A percentile compares a stretch with the other conserved stretches of the same genome.
Evolutionary conservation across 2,888 invertebrate genomes (phyloP).

Genomic region (Pheosia tremula): DNA sequence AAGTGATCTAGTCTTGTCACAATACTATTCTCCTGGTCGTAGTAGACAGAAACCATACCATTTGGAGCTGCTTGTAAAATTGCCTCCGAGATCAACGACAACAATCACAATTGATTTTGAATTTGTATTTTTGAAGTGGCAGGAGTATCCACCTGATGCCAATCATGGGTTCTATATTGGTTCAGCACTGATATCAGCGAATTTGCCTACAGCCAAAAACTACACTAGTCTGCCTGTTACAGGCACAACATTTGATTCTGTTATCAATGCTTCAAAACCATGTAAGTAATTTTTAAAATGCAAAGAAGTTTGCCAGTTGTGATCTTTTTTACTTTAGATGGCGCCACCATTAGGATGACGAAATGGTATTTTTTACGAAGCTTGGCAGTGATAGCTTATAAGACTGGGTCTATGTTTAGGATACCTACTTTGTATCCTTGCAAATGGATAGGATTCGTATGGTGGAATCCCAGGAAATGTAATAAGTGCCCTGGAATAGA

Average conservation of each 20-base stretch:
- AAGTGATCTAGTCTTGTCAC: slow-evolving; percentile 82
- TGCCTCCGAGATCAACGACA: slow-evolving; percentile 92
- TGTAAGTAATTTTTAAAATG: slow-evolving; percentile 54
- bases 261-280: slow-evolving; percentile 86
- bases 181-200: slow-evolving; percentile 92
- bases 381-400: too few species aligned
- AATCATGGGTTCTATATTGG: slow-evolving; percentile 99
- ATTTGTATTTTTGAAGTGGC: slow-evolving; percentile 98
- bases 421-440: too few species aligned
- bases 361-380: too few species aligned
- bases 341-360: too few species aligned
- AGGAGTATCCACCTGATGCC: slow-evolving; percentile 99
- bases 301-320: too few species aligned
- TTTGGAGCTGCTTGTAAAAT: slow-evolving; percentile 91
- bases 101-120: slow-evolving; percentile 95
- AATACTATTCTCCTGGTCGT: slow-evolving; percentile 89
- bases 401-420: too few species aligned
- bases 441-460: too few species aligned
- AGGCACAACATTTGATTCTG: slow-evolving; percentile 87
- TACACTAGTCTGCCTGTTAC: slow-evolving; percentile 91
- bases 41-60: slow-evolving; percentile 94
- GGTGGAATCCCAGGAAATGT: too few species aligned
- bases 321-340: too few species aligned
- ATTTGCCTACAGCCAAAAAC: slow-evolving; percentile 91
- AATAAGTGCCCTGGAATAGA: too few species aligned